Evolutionary conservation across 2,888 invertebrate species (phyloP), one percentile per base, ranked within the genome.

Genomic region (Plutella xylostella): DNA sequence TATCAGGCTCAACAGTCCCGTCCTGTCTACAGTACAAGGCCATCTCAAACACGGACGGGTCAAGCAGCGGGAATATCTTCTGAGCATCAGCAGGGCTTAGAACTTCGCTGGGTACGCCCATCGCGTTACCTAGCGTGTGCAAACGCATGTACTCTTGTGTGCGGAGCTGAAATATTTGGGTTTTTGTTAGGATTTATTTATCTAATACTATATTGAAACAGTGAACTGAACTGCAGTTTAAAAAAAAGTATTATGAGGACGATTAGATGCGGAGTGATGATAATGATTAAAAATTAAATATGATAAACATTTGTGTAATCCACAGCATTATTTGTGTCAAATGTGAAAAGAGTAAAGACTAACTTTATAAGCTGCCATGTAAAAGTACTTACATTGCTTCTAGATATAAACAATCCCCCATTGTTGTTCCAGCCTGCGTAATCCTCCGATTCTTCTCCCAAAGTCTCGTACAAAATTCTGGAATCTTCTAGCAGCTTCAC

Each of bases 361-460:
- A n/a, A n/a, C n/a, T n/a, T n/a, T n/a, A n/a, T n/a, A n/a, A n/a
- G n/a, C n/a, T n/a, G n/a, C n/a, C n/a, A n/a, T n/a, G n/a, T n/a
- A n/a, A 42, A 53, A 45, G 28, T 3, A 25, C 42, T 31, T 58
- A 82, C 83, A 65, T 71, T 63, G 52, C 79, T 80, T 17, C 82
- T 63, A 0, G 96, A 94, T 54, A 96, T 92, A 68, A 94, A 96
- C 58, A 97, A 85, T 33, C 95, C 96, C 2, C 96, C 96, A 73
- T 96, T 95, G 66, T 93, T 90, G 55, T 89, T 91, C 91, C 93
- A 96, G 0, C 96, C 96, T 0, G 95, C 90, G 70, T 92, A 86
- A 9, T 92, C 79, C 1, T 91, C 96, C 0, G 91, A 92, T 71
- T 96, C 95, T 42, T 87, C 71, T 67, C 94, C 92, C 43, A 96